A percentile compares a stretch with the other conserved stretches of the same genome.
phyloP scores from a whole-genome alignment of 2,888 invertebrate genomes.

The Perithous albicinctus region DNA sequence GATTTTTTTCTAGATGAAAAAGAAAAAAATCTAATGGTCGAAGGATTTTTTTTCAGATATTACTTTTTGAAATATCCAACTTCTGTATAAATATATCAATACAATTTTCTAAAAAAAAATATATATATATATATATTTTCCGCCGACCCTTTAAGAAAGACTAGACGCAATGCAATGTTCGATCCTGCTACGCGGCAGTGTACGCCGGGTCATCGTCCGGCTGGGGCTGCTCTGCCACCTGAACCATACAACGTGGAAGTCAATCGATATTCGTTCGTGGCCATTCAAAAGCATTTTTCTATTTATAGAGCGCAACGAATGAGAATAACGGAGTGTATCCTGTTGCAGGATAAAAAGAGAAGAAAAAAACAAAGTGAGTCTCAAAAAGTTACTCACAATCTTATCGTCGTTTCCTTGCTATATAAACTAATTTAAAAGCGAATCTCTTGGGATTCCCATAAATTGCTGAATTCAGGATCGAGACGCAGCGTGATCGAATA shows the following conservation, averaged over 20 bases:
- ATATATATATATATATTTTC: no score
- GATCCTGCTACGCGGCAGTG: constrained; percentile 36
- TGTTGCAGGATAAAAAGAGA: neutral
- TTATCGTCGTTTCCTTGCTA: neutral
- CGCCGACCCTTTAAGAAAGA: constrained; percentile 1
- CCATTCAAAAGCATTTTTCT: constrained; percentile 21
- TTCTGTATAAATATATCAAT: no score
- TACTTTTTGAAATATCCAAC: no score
- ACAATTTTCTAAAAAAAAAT: no score
- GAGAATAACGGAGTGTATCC: neutral
- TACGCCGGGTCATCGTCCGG: constrained; percentile 60
- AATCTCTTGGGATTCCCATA: neutral
- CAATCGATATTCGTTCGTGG: constrained; percentile 50
- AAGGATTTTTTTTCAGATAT: no score
- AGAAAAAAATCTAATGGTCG: no score
- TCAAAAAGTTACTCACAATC: no score
- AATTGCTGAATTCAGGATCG: neutral
- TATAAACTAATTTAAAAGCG: neutral
- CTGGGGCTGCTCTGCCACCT: constrained; percentile 56
- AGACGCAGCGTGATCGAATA: neutral
- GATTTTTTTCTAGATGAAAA: no score
- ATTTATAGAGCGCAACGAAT: neutral
- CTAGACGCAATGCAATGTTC: constrained; percentile 16
- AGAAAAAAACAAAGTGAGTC: no score
- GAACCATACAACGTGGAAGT: constrained; percentile 33